Base-by-base conservation (phyloP, 2,797 vertebrate genomes). In the Antrozous pallidus region DNA sequence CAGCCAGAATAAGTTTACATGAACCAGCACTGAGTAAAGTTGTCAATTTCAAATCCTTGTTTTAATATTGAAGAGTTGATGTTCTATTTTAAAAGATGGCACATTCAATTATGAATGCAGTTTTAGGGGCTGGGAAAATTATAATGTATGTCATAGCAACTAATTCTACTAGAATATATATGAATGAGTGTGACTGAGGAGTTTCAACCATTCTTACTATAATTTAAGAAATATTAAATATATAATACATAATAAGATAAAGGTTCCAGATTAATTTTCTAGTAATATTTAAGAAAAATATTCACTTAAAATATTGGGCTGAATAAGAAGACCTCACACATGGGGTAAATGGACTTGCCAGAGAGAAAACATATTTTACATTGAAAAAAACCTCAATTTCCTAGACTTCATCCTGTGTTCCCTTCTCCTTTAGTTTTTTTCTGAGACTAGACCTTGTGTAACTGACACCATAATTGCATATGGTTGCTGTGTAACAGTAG, bases 181-280 rank as follows among this genome's bases (percentile, higher is more conserved):
- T 17, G 49, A 74, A 38, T 78, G 49, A 70, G 10, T 14, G 69
- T 88, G 51, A 42, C 1, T 70, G 56, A 95, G 24, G 82, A 51
- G 49, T 24, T 65, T 74, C 16, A 81, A 36, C 74, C 33, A 79
- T 83, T 38, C 63, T 83, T 42, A 69, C 45, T 77, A 71, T 86
- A 89, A 75, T 69, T 80, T 91, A 87, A 93, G 49, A 94, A 91
- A 69, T 82, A 83, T 33, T 94, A 91, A 97, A 80, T 86, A 73
- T 58, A 54, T 26, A 77, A 5, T 92, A 58, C 80, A 58, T 85
- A 91, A 51, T 77, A 94, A 77, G 20, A 84, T 28, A 91, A 92
- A 88, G 20, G 0, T 69, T 96, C 58, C 36, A 91, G 82, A 94
- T 42, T 77, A 5, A 51, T 67, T 84, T 63, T 91, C 80, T 77